Evolutionary conservation across 2,113 vertebrate species (phyloP), one percentile per base, ranked within the genome.

Genomic region (Meriones unguiculatus): DNA sequence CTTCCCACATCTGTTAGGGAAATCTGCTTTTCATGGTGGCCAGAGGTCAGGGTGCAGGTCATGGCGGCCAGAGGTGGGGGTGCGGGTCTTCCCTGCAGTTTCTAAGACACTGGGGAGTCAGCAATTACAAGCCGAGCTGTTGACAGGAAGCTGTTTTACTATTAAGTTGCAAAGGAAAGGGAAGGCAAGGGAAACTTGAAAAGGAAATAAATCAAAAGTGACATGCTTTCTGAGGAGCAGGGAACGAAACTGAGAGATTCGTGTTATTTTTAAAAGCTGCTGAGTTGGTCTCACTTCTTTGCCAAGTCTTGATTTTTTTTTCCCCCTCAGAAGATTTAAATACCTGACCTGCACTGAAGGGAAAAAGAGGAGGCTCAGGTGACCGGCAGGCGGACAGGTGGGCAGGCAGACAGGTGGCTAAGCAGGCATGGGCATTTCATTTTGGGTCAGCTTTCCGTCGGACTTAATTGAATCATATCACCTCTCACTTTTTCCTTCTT

Each of bases 381-480:
- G 98, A 87, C 91, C 0, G 6, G 87, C 94, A 98, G 97, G 97
- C 96, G 95, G 97, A 81, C 18, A 72, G 90, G 90, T 91, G 89
- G 76, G 24, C 50, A 65, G 88, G 77, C 73, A 93, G 95, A 85
- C 94, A 96, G 59, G 81, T 85, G 57, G 69, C 64, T 46, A 65
- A 87, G 78, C 78, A 94, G 95, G 92, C 93, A 95, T 2, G 50
- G 38, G 72, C 89, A 65, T 87, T 96, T 96, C 93, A 75, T 94
- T 92, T 50, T 50, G 87, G 98, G 98, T 98, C 95, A 97, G 95
- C 93, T 97, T 97, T 97, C 87, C 67, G 10, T 96, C 78, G 87
- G 91, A 91, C 98, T 99, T 99, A 99, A 99, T 98, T 99, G 98
- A 99, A 99, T 99, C 98, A 99, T 98, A 98, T 94, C 98, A 98